Evolutionary conservation across 2,113 vertebrate species (phyloP), one percentile per base, ranked within the genome.

Genomic region (Seriola aureovittata): DNA sequence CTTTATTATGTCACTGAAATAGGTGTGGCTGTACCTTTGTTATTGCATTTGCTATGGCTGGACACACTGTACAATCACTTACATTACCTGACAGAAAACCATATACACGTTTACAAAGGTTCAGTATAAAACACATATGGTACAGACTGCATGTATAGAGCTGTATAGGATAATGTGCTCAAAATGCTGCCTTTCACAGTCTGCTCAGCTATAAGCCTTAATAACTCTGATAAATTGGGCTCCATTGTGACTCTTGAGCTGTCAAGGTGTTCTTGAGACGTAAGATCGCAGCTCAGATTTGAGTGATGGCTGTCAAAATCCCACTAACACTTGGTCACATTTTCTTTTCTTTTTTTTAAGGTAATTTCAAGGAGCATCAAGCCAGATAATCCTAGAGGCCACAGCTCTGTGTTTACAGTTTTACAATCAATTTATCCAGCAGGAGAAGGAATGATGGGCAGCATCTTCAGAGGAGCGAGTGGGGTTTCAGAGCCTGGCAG

Each of bases 351-450:
- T 11, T 42, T 11, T 57, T 10, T 74, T 85, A 59, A 79, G 57
- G 60, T 66, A 21, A 78, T 82, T 78, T 12, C 57, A 52, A 59
- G 57, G 19, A 58, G 11, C 23, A 71, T 65, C 44, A 63, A 78
- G 6, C 21, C 44, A 38, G 44, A 64, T 71, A 67, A 72, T 71
- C 54, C 46, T 12, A 16, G 38, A 34, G 36, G 29, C 48, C 29
- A 2, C 29, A n/a, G 42, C 9, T 78, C 38, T 75, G 55, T 80
- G 21, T 89, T 85, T 85, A 64, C 46, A 46, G 34, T 69, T 29
- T 55, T 65, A 19, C 44, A 65, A 81, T 80, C 29, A 71, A 42
- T 87, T 71, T 68, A 57, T 73, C 40, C 68, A 46, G 46, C 77
- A 71, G 36, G 14, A 58, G 36, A 36, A 75, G 52, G 14, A 77